phyloP scores from a whole-genome alignment of 2,888 invertebrate genomes.

The Ephialtes manifestator region DNA sequence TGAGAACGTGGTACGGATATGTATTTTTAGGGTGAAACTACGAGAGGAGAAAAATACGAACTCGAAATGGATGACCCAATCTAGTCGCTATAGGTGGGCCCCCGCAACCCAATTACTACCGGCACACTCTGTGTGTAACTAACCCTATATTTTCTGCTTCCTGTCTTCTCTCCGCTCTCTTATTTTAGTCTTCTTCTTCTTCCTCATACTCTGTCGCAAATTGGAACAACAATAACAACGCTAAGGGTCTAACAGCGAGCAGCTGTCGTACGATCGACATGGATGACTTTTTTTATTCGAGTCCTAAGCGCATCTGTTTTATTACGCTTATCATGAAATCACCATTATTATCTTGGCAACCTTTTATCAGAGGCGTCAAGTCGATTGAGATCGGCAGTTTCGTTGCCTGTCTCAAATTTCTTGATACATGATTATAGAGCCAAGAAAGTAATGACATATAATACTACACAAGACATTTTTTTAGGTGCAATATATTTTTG shows the following conservation, averaged over 20 bases:
- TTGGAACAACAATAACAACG: constrained; percentile 16
- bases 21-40: constrained; percentile 39
- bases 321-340: constrained; percentile 4
- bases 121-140: constrained; percentile 30
- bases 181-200: background rate
- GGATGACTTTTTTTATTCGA: background rate
- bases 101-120: constrained; percentile 50
- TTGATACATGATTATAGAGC: background rate
- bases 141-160: constrained; percentile 28
- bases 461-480: no score
- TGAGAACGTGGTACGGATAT: constrained; percentile 11
- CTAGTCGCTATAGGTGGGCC: constrained; percentile 57
- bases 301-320: background rate
- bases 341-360: background rate
- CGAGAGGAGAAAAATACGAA: constrained; percentile 29
- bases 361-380: background rate
- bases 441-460: background rate
- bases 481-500: no score
- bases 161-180: constrained; percentile 1
- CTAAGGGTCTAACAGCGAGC: background rate
- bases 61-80: constrained; percentile 60
- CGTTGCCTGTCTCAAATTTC: background rate
- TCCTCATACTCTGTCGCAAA: constrained; percentile 13
- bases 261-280: background rate
- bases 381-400: background rate